Evolutionary conservation across 2,797 vertebrate genomes (phyloP), one percentile per base, ranked within the genome.

Genomic region (Synaphobranchus kaupii): DNA sequence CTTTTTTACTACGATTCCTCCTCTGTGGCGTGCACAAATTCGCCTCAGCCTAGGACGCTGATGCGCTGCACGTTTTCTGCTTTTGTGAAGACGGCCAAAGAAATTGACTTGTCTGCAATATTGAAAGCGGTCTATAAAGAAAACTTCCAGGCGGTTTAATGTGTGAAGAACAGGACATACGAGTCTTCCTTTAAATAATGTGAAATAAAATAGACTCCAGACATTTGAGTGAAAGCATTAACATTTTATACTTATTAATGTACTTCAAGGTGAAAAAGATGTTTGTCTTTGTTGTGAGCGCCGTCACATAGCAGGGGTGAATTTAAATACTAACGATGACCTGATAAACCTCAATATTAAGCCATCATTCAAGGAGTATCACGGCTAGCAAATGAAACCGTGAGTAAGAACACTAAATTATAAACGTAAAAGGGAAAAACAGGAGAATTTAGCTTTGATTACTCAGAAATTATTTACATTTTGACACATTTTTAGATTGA

Each of bases 291-390:
- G 93, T 95, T 94, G 94, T 92, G 92, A 94, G 22, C 93, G 94
- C 91, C 90, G 94, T 91, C 92, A 90, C 94, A 94, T 95, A 92
- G 94, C 93, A 90, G 92, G 91, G 86, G 92, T 92, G 92, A 91
- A 94, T 95, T 95, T 95, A 94, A 95, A 95, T 95, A 94, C 94
- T 95, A 95, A 95, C 94, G 71, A 80, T 48, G 44, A 56, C 48
- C 81, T 54, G 48, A 83, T 83, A 56, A 83, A 83, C 81, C 93
- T 94, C 94, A 94, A 95, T 95, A 95, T 94, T 93, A 91, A 92
- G 93, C 93, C 94, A 95, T 95, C 94, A 95, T 93, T 95, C 95
- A 95, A 94, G 94, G 94, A 93, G 56, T 31, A 82, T 50, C 52
- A 31, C 20, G 17, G 4, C 12, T 39, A 76, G 73, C 31, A 56